Evolutionary conservation across 2,113 vertebrate genomes (phyloP).

Genomic region (Pao palembangensis): DNA sequence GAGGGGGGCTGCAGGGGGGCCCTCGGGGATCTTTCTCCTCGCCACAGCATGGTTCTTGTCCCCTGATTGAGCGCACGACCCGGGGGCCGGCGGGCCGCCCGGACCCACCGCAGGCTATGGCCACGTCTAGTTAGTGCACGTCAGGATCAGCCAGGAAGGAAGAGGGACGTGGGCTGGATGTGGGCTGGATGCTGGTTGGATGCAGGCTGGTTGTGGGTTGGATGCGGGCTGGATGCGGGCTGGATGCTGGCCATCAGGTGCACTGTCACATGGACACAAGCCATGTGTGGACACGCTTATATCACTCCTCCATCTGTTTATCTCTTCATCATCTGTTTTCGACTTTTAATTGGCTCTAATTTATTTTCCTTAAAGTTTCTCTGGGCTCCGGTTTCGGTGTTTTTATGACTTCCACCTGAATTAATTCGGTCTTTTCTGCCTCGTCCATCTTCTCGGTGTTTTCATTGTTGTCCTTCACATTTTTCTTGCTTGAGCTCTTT

Average conservation of each 20-base stretch:
- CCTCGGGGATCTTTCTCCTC: constrained; percentile 32
- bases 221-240: too few species aligned
- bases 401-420: background rate
- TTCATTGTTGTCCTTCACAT: background rate
- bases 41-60: constrained; percentile 16
- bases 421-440: background rate
- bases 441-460: background rate
- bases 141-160: constrained; percentile 15
- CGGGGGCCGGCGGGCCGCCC: constrained; percentile 8
- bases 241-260: constrained; percentile 16
- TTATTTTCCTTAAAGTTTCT: background rate
- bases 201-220: too few species aligned
- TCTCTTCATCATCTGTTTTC: background rate
- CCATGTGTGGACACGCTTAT: background rate
- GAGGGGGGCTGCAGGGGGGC: constrained; percentile 26
- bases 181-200: too few species aligned
- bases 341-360: background rate
- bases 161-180: too few species aligned
- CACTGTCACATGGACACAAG: constrained; percentile 7
- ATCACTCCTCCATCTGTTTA: background rate
- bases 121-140: constrained; percentile 19
- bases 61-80: constrained; percentile 18
- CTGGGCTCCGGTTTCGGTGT: background rate
- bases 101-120: constrained; percentile 1
- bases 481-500: background rate